These are phyloP conservation scores for Rachycentron canadum DNA, from an alignment of 2,797 vertebrate genomes.

Conservation along the genomic window DNA sequence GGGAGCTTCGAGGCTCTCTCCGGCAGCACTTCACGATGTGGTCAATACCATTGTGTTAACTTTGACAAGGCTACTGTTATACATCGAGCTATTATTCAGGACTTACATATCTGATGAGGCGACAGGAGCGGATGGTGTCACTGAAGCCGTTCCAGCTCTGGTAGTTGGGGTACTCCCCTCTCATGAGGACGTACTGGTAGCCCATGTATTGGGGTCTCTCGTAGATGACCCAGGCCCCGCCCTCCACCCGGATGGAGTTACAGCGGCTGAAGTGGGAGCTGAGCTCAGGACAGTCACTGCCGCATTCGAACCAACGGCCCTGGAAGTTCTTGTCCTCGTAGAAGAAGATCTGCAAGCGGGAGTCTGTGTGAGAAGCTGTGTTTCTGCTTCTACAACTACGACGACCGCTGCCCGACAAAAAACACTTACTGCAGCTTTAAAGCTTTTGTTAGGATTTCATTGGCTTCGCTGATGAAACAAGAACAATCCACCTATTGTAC, in stretches of 20 bases:
- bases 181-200: constrained; percentile 87
- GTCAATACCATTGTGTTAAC: neutral
- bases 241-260: constrained; percentile 71
- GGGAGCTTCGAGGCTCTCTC: neutral
- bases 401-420: too few species aligned
- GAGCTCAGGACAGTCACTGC: constrained; percentile 66
- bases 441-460: neutral
- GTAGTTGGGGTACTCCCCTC: constrained; percentile 77
- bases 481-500: too few species aligned
- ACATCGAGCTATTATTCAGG: neutral
- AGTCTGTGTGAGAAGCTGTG: neutral
- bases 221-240: constrained; percentile 83
- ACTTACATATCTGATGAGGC: constrained; percentile 66
- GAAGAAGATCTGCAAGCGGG: constrained; percentile 65
- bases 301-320: constrained; percentile 64
- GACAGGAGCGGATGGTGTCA: constrained; percentile 71
- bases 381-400: neutral
- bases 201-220: constrained; percentile 84
- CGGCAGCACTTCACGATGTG: neutral
- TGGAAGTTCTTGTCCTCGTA: constrained; percentile 74
- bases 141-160: constrained; percentile 73
- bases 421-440: neutral
- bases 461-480: too few species aligned
- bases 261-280: constrained; percentile 71
- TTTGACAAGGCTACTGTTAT: neutral